Evolutionary conservation across 2,888 invertebrate species (phyloP), one percentile per base, ranked within the genome.

Genomic region (Drosophila macrospina): DNA sequence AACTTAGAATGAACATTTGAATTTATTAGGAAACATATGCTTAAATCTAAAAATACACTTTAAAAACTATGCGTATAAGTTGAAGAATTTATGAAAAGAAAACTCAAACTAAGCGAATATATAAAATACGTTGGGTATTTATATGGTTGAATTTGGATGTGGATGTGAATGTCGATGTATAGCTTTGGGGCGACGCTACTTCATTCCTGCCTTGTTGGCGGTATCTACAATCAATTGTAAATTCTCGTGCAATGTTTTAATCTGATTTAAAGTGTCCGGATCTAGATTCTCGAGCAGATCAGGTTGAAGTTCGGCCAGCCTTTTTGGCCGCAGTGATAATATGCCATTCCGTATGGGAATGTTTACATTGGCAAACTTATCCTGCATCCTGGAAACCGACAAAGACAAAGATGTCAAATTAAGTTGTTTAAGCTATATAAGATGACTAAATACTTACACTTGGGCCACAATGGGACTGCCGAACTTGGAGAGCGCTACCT

Each of bases 401-500:
- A 28, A 10, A 2, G 0, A n/a, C 10, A 28, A 10, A 0, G 5
- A 7, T n/a, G 20, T n/a, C 1, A 6, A n/a, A n/a, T 20, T 0
- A 7, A 37, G 1, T 15, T 7, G 8, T 7, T 37, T 1, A 20
- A 20, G 11, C 16, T 16, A 5, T 2, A 13, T 1, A 5, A 1
- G 28, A 28, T 28, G 28, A 6, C 6, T 2, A 13, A 13, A 8
- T 36, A 88, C 89, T 89, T 89, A 92, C 92, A 88, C 86, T 64
- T 91, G 89, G 0, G 90, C 79, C 11, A 92, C 91, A 32, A 92
- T 90, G 36, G 92, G 92, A 65, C 91, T 92, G 42, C 92, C 92
- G 41, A 80, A 90, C 50, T 90, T 84, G 28, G 92, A 92, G 16
- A 92, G 89, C 1, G 91, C 90, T 54, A 90, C 80, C 82, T 92